Percentiles rank a stretch among this genome's conserved stretches.
Conservation (phyloP, 1,140 invertebrate species). For the Araneus ventricosus region DNA sequence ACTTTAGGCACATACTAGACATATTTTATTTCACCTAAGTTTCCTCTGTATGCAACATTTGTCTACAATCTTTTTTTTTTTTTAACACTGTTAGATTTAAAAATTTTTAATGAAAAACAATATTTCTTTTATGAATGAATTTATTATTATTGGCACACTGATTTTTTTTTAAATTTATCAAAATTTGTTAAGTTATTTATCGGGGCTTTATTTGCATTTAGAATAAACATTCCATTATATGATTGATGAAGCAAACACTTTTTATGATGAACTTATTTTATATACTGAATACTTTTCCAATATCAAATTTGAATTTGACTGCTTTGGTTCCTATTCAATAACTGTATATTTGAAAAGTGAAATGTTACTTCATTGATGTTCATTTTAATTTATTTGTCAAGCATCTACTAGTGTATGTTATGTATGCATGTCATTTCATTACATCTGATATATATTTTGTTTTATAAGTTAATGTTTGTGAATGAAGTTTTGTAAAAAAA, state of each 20-base stretch:
- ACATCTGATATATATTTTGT: not conserved
- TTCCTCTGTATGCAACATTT: no score
- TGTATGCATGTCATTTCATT: constrained; percentile 26
- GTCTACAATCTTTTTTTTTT: no score
- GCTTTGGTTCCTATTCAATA: not conserved
- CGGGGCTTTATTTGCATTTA: not conserved
- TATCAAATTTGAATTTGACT: not conserved
- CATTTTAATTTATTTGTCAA: constrained; percentile 35
- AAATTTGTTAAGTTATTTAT: not conserved
- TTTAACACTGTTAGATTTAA: no score
- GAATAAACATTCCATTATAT: not conserved
- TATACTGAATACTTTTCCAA: not conserved
- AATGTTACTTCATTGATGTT: not conserved
- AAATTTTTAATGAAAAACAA: no score
- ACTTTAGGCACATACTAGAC: no score
- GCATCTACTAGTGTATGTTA: not conserved
- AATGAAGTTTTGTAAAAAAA: not conserved
- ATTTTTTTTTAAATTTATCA: no score
- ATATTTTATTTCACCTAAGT: no score
- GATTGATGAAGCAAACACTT: not conserved
- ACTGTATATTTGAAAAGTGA: not conserved
- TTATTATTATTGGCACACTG: no score
- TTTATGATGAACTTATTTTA: not conserved
- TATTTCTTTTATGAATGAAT: no score
- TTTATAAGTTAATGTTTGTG: constrained; percentile 15